phyloP scores from a whole-genome alignment of 2,113 vertebrate species.

The Regulus satrapa region DNA sequence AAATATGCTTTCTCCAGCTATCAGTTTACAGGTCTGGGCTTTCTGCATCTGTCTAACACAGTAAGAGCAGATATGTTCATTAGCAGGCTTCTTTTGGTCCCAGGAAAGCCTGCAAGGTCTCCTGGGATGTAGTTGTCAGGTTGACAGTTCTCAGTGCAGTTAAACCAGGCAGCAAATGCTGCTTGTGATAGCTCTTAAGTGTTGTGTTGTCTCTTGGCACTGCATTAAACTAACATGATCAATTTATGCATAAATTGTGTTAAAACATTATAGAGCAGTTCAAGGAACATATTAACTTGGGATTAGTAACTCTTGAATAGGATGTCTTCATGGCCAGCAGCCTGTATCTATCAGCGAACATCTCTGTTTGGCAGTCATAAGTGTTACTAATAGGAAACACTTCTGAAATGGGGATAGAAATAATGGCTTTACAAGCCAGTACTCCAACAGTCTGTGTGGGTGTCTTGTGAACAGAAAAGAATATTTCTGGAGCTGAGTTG shows the following conservation, averaged over 20 bases:
- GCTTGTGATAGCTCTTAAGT: background rate
- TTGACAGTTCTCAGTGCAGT: background rate
- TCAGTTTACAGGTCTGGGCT: background rate
- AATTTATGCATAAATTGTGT: background rate
- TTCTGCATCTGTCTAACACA: background rate
- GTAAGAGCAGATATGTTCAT: background rate
- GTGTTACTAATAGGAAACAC: background rate
- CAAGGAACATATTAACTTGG: background rate
- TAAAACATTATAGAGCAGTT: background rate
- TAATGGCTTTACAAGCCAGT: conserved; percentile 20
- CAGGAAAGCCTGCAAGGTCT: background rate
- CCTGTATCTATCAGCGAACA: background rate
- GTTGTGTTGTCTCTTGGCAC: background rate
- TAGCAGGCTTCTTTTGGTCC: background rate
- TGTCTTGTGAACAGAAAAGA: conserved; percentile 27
- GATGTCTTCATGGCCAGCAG: background rate
- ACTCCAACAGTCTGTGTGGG: conserved; percentile 6
- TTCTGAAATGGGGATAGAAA: background rate
- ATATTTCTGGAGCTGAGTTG: background rate
- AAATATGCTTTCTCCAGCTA: background rate
- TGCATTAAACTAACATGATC: background rate
- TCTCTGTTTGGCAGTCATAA: background rate
- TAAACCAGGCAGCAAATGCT: background rate
- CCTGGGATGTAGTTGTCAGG: background rate
- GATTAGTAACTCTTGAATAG: background rate